Conservation (phyloP, 2,797 vertebrate genomes). For the Euphonia xanthogaster region DNA sequence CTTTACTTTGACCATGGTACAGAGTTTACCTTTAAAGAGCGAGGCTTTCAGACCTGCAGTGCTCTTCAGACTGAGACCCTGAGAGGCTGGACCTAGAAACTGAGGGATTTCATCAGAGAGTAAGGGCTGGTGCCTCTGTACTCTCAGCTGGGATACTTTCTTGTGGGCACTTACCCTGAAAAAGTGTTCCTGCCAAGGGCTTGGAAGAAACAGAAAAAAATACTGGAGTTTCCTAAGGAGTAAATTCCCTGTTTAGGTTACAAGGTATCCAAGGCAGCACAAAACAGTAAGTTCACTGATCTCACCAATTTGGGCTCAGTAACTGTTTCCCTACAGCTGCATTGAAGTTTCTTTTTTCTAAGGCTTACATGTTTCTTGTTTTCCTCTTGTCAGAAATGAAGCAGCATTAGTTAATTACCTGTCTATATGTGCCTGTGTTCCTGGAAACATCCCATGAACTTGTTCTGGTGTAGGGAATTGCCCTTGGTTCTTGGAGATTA, state of each 20-base stretch:
- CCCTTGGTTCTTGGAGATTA: neutral
- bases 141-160: neutral
- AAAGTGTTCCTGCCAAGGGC: neutral
- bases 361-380: neutral
- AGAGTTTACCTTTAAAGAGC: neutral
- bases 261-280: neutral
- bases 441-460: neutral
- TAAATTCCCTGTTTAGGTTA: neutral
- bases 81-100: fast-evolving
- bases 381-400: neutral
- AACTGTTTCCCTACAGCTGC: neutral
- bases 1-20: neutral
- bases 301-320: neutral
- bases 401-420: fast-evolving
- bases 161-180: neutral
- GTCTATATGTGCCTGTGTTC: neutral
- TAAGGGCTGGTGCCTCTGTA: neutral
- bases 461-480: neutral
- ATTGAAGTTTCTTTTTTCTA: neutral
- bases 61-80: neutral
- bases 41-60: neutral
- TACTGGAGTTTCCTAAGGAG: neutral
- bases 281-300: neutral
- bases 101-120: neutral
- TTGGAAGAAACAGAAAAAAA: neutral